A percentile compares a stretch with the other conserved stretches of the same genome.
These are phyloP conservation scores for Thera britannica DNA, from an alignment of 2,888 invertebrate genomes.

Conservation along the genomic window DNA sequence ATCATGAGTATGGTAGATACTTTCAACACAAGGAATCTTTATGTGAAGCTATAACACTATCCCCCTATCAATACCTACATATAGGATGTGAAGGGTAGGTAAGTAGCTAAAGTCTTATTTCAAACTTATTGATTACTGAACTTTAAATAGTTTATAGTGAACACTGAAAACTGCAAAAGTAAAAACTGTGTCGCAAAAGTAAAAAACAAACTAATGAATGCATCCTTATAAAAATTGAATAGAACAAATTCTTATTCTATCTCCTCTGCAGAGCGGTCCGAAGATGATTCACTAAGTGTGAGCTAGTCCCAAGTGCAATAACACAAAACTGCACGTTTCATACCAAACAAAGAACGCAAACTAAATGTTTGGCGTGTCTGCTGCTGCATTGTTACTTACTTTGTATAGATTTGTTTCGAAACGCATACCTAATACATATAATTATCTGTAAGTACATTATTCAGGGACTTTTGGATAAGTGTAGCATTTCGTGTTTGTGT, in stretches of 20 bases:
- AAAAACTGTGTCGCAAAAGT: too few relatives aligned
- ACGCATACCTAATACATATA: slow-evolving; percentile 21
- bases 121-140: too few relatives aligned
- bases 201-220: background rate
- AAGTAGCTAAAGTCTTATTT: too few relatives aligned
- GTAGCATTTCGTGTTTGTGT: slow-evolving; percentile 10
- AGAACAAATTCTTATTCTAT: background rate
- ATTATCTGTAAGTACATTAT: slow-evolving; percentile 22
- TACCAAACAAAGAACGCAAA: slow-evolving; percentile 26
- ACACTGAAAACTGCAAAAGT: too few relatives aligned
- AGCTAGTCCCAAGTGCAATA: slow-evolving; percentile 21
- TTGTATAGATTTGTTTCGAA: slow-evolving; percentile 33
- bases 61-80: too few relatives aligned
- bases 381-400: slow-evolving; percentile 30
- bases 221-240: background rate
- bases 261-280: background rate
- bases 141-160: too few relatives aligned
- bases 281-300: slow-evolving; percentile 25
- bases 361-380: slow-evolving; percentile 28
- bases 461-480: slow-evolving; percentile 34
- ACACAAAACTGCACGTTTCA: slow-evolving; percentile 22
- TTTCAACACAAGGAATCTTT: too few relatives aligned
- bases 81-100: too few relatives aligned
- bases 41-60: too few relatives aligned
- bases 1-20: too few relatives aligned